Evolutionary conservation across 2,888 invertebrate genomes (phyloP).

Genomic region (Andrena dorsata): DNA sequence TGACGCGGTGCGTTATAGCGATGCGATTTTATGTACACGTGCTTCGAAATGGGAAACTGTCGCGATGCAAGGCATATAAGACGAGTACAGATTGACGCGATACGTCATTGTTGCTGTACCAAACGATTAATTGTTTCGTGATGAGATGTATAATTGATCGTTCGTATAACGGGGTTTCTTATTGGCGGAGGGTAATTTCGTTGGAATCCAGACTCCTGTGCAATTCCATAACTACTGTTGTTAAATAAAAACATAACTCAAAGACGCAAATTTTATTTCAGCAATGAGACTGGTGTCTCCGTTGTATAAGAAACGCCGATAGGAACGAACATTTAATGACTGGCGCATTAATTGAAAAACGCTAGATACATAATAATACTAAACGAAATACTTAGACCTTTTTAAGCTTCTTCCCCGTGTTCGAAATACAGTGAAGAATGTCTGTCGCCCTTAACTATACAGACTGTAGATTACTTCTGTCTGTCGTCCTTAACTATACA

Average conservation of each 20-base stretch:
- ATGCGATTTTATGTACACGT: conserved; percentile 55
- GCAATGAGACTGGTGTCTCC: not conserved
- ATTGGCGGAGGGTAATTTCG: not conserved
- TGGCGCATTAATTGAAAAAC: conserved; percentile 55
- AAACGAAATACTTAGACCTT: conserved; percentile 60
- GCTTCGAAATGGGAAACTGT: conserved; percentile 20
- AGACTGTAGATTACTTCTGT: not conserved
- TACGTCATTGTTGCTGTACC: not conserved
- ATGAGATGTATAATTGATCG: conserved; percentile 11
- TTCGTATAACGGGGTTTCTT: conserved; percentile 28
- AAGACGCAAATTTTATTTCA: not conserved
- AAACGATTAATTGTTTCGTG: not conserved
- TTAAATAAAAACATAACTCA: not conserved
- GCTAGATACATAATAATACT: conserved; percentile 65
- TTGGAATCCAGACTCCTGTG: not conserved
- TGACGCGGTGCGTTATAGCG: conserved; percentile 12
- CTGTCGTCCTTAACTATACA: conserved; percentile 14
- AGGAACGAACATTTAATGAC: conserved; percentile 42
- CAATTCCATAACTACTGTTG: not conserved
- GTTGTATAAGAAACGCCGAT: conserved; percentile 22
- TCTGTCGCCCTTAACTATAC: conserved; percentile 10
- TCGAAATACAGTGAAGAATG: conserved; percentile 9
- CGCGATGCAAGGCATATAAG: conserved; percentile 1
- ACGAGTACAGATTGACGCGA: conserved; percentile 4
- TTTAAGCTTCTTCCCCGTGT: conserved; percentile 5